Conservation (phyloP, 2,888 invertebrate species). For the Orchesellides sinensis region DNA sequence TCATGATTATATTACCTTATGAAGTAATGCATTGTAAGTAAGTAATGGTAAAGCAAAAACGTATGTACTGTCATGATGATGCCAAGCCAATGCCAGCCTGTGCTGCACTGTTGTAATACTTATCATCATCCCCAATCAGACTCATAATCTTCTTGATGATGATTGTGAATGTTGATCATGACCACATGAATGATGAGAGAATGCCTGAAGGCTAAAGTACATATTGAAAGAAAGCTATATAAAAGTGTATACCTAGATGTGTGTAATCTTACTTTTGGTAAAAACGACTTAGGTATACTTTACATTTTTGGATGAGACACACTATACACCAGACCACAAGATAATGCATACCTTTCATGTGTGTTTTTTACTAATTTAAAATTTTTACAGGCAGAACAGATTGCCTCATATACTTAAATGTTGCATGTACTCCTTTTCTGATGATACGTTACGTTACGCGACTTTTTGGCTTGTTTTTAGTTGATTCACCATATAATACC, state of each 20-base stretch:
- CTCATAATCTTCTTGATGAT: constrained; percentile 61
- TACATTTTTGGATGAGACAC: too few relatives aligned
- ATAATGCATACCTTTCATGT: constrained; percentile 26
- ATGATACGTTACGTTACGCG: too few relatives aligned
- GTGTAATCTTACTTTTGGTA: too few relatives aligned
- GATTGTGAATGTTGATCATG: constrained; percentile 52
- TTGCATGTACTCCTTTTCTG: too few relatives aligned
- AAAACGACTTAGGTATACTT: too few relatives aligned
- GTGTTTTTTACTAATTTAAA: constrained; percentile 53
- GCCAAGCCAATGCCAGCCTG: neutral
- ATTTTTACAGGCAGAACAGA: constrained; percentile 32
- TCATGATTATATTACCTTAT: neutral
- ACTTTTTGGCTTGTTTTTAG: neutral
- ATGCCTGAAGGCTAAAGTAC: constrained; percentile 59
- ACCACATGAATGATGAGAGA: constrained; percentile 43
- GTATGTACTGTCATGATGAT: neutral
- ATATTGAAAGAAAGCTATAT: constrained; percentile 13
- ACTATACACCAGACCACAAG: too few relatives aligned
- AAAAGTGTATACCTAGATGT: neutral
- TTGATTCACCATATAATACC: too few relatives aligned
- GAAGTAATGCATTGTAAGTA: neutral
- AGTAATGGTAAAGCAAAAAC: neutral
- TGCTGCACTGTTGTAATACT: neutral
- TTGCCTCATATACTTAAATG: neutral
- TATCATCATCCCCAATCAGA: constrained; percentile 17